Evolutionary conservation across 2,888 invertebrate species (phyloP).

Genomic region (Torymus texanus): DNA sequence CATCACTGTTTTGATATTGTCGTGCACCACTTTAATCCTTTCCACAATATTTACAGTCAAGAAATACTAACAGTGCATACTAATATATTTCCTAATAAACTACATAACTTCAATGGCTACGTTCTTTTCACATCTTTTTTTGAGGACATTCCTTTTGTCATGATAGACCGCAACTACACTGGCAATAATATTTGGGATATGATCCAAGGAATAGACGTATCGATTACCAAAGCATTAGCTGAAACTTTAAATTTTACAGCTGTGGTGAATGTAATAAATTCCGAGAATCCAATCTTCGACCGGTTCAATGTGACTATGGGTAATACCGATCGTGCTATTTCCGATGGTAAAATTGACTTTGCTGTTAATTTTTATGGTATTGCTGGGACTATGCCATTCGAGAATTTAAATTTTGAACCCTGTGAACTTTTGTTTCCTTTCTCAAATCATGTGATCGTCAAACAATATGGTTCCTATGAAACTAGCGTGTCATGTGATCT

Average conservation of each 20-base stretch:
- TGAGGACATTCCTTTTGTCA: conserved; percentile 22
- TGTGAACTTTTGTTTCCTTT: background rate
- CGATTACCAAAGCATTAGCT: background rate
- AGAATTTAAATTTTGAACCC: conserved; percentile 6
- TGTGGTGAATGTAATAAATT: background rate
- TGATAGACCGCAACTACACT: background rate
- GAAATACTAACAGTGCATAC: background rate
- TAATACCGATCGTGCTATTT: background rate
- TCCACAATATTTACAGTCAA: background rate
- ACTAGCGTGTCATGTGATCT: too few species aligned
- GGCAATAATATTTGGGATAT: background rate
- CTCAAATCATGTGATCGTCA: background rate
- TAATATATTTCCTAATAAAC: conserved; percentile 3
- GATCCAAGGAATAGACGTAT: conserved; percentile 18
- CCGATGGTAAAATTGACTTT: conserved; percentile 22
- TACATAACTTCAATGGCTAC: conserved; percentile 18
- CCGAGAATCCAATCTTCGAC: background rate
- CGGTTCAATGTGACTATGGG: conserved; percentile 10
- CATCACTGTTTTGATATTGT: background rate
- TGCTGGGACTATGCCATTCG: background rate
- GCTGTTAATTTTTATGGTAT: conserved; percentile 30
- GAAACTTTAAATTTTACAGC: conserved; percentile 19
- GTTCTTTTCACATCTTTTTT: background rate
- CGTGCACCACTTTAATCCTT: conserved; percentile 24
- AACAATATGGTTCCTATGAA: background rate